Evolutionary conservation across 92 coral and sea anemone species (phyloP).

Genomic region (Heteractis magnifica): DNA sequence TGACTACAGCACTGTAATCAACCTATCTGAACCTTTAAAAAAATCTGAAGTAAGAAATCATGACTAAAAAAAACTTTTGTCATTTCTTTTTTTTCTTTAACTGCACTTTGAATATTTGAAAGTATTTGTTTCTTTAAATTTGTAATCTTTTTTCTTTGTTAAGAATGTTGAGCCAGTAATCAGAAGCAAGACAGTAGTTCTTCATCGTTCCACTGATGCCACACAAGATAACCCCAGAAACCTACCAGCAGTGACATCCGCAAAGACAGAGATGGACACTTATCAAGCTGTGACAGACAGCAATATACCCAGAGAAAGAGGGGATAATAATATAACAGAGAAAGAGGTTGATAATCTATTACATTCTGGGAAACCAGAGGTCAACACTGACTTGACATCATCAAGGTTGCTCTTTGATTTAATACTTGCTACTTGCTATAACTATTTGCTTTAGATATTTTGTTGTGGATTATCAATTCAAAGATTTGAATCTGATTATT

Average conservation of each 20-base stretch:
- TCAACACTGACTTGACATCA: neutral
- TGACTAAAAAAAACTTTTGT: neutral
- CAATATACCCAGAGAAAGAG: neutral
- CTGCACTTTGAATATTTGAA: neutral
- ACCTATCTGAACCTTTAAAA: constrained; percentile 39
- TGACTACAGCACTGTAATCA: constrained; percentile 81
- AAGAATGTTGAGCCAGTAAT: constrained; percentile 56
- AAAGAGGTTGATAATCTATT: neutral
- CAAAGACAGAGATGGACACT: neutral
- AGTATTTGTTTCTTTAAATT: neutral
- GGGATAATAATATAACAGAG: neutral
- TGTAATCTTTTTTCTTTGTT: neutral
- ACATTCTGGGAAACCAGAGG: neutral
- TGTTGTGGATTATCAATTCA: neutral
- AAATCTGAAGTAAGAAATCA: neutral
- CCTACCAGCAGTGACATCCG: neutral
- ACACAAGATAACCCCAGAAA: constrained; percentile 32
- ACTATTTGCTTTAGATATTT: neutral
- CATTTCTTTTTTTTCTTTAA: neutral
- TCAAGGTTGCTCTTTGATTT: neutral
- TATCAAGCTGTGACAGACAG: neutral
- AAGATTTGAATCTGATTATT: neutral
- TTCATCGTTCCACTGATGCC: constrained; percentile 46
- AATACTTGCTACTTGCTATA: neutral
- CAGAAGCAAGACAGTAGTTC: constrained; percentile 75